Evolutionary conservation across 2,888 invertebrate species (phyloP).

Genomic region (Drosophila infuscata): DNA sequence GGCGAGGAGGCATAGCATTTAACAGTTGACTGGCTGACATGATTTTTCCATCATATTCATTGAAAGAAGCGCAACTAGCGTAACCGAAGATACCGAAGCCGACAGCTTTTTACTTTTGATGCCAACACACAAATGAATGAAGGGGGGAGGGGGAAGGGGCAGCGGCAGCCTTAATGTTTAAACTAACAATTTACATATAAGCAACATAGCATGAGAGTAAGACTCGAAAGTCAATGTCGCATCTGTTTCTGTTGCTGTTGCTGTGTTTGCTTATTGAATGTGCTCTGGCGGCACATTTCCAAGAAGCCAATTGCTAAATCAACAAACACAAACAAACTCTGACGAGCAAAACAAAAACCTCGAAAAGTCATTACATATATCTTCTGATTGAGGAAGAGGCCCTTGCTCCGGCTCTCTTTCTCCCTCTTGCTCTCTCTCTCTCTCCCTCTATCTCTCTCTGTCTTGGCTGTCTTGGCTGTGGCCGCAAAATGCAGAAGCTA

Average conservation of each 20-base stretch:
- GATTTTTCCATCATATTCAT: slow-evolving; percentile 76
- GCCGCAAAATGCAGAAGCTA: slow-evolving; percentile 81
- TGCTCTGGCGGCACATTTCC: slow-evolving; percentile 67
- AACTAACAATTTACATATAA: slow-evolving; percentile 67
- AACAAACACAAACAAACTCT: slow-evolving; percentile 65
- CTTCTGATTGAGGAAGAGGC: slow-evolving; percentile 55
- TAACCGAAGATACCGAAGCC: slow-evolving; percentile 13
- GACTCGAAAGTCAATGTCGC: slow-evolving; percentile 8
- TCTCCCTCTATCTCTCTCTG: not conserved
- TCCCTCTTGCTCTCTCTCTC: slow-evolving; percentile 10
- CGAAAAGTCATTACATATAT: slow-evolving; percentile 76
- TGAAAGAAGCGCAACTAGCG: slow-evolving; percentile 43
- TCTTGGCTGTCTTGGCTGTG: not conserved
- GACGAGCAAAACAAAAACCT: slow-evolving; percentile 73
- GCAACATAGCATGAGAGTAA: slow-evolving; percentile 29
- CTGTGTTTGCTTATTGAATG: slow-evolving; percentile 56
- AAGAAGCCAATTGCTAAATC: slow-evolving; percentile 77
- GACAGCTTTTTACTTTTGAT: slow-evolving; percentile 5
- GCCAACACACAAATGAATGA: slow-evolving; percentile 1
- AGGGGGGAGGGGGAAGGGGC: not conserved
- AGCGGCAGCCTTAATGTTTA: slow-evolving; percentile 40
- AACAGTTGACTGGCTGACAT: slow-evolving; percentile 59
- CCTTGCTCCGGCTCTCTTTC: slow-evolving; percentile 15
- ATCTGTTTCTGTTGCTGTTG: slow-evolving; percentile 8
- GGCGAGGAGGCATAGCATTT: slow-evolving; percentile 14